Evolutionary conservation across 2,888 invertebrate genomes (phyloP).

Genomic region (Smittia sp.): DNA sequence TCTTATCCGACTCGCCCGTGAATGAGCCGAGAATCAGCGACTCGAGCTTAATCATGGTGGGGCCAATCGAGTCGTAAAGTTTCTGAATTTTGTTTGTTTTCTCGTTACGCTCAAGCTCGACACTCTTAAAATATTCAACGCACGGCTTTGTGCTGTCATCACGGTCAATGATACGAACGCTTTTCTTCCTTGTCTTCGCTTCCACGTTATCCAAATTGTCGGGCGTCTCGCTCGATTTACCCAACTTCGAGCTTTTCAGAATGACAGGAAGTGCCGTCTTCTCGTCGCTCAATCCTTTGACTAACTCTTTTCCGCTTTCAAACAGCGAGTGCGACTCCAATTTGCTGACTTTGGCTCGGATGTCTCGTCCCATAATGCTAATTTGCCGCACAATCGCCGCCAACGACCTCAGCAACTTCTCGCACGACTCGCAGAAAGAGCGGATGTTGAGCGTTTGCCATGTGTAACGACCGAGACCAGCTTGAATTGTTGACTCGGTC

Average conservation of each 20-base stretch:
- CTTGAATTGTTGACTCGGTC: constrained; percentile 72
- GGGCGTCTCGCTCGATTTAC: constrained; percentile 32
- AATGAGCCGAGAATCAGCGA: constrained; percentile 76
- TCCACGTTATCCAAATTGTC: background rate
- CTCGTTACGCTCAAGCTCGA: constrained; percentile 67
- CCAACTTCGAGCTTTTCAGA: constrained; percentile 4
- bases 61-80: constrained; percentile 76
- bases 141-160: constrained; percentile 45
- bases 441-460: constrained; percentile 83
- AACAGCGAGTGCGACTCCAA: constrained; percentile 59
- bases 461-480: constrained; percentile 76
- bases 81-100: constrained; percentile 66
- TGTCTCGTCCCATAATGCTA: constrained; percentile 64
- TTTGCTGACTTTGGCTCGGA: constrained; percentile 59
- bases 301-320: constrained; percentile 51
- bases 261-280: background rate
- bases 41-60: constrained; percentile 81
- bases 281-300: background rate
- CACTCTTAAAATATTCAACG: constrained; percentile 63
- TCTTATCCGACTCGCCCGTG: constrained; percentile 69
- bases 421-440: constrained; percentile 66
- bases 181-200: constrained; percentile 4
- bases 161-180: constrained; percentile 20
- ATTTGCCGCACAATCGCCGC: constrained; percentile 67
- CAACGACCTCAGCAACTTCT: constrained; percentile 58